Evolutionary conservation across 2,888 invertebrate species (phyloP), one percentile per base, ranked within the genome.

Genomic region (Bombylius discolor): DNA sequence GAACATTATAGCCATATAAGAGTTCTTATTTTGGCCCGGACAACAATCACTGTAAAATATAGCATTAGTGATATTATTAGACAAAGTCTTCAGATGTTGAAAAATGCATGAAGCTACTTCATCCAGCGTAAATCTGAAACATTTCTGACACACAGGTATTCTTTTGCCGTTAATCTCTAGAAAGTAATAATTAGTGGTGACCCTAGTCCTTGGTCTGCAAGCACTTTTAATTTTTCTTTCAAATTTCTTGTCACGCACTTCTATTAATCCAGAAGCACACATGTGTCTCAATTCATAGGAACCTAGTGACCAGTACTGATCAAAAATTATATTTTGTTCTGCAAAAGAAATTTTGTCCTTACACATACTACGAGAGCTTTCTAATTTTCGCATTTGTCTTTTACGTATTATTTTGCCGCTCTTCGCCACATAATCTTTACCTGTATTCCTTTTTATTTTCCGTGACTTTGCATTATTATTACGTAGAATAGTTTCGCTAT

Each of bases 91-190:
- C 14, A 58, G 56, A 32, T 57, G 54, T 47, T 52, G 39, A 46
- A 60, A 59, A 31, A 60, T 31, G 46, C 57, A 60, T 46, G 57
- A 60, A 31, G 59, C 54, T 47, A 59, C 57, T 52, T 62, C 61
- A 52, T 56, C 60, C 33, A 62, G 49, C 5, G 59, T 58, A 46
- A 51, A 59, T 39, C 49, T 47, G 49, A 61, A 61, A 55, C 62
- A 62, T 55, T 60, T 60, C 57, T 60, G 57, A 50, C 62, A 62
- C 14, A 59, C 60, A 52, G 49, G 32, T 45, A 62, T 53, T 53
- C 56, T 58, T 39, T 59, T 49, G n/a, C 59, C 60, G 56, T 56
- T 34, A 47, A 59, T 33, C 50, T 60, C 52, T 23, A 62, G 52
- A 53, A 56, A 60, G 51, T 59, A 60, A 23, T 59, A 33, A 48